Evolutionary conservation across 2,797 vertebrate genomes (phyloP), one percentile per base, ranked within the genome.

Genomic region (Avahi laniger): DNA sequence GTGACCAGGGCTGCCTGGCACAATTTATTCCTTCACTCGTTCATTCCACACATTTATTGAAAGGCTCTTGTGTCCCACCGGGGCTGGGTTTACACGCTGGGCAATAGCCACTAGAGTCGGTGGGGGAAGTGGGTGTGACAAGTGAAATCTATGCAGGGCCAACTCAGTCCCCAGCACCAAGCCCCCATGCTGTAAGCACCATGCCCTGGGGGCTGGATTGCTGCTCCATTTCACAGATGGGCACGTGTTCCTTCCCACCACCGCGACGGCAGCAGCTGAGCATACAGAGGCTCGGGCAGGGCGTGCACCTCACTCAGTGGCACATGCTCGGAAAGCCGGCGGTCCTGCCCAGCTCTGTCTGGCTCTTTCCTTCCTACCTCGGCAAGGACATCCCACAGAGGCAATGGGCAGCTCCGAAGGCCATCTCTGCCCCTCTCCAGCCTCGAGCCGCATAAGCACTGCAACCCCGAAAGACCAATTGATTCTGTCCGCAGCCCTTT

Each of bases 361-460:
- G 6, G 43, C 61, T 80, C 57, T 63, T 67, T 28, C 24, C 17
- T 28, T 5, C 15, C 43, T 50, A 10, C 18, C 6, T 22, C 0
- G 1, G 30, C 0, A 0, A 2, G 41, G 43, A 8, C 0, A 0
- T 13, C 85, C 69, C 48, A 4, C 4, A 9, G 69, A 28, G 2
- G 22, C 30, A 0, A 0, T 1, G 38, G 75, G 28, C 69, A 14
- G 73, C 75, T 86, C 73, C 7, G 20, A 50, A 20, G 63, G 87
- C 30, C 12, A 1, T 4, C 20, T 35, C 65, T 38, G 28, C 67
- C 0, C 6, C 15, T 43, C 20, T 70, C 38, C 9, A 1, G 38
- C 67, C 69, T 67, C 2, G 0, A 78, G 73, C 48, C 14, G 59
- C 89, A 63, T 20, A 24, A 33, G 54, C 43, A 18, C 24, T 26